Evolutionary conservation across 2,888 invertebrate species (phyloP), one percentile per base, ranked within the genome.

Genomic region (Adela reaumurella): DNA sequence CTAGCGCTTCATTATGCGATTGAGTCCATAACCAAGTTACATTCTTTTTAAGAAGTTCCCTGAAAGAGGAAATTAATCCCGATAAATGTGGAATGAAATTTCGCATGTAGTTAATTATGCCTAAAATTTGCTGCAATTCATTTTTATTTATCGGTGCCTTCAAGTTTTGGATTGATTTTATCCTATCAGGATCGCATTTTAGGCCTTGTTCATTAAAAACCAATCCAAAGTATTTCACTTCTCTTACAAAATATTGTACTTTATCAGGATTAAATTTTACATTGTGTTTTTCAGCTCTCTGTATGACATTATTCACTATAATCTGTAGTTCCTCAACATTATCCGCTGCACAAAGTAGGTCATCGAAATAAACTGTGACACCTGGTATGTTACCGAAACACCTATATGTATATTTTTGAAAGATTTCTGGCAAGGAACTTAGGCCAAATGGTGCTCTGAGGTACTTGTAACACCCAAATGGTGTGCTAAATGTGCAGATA

Each of bases 321-420:
- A 47, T 19, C 43, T 52, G 46, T 45, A 53, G 52, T 45, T 53
- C 49, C 28, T 47, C 35, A 45, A 53, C 45, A 48, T 49, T 44
- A 24, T 50, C 45, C n/a, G 46, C 50, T 17, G 49, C 42, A 16
- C 53, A 45, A 35, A 56, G 20, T n/a, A 57, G 49, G 43, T 57
- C 54, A 46, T 57, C 57, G 48, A 56, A 52, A 53, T 58, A 57
- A 28, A 57, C 50, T 2, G 46, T 46, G 17, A 57, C 50, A 44
- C 51, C 53, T n/a, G 51, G 43, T 42, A 58, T 56, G 50, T 56
- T 48, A 6, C 48, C 53, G 51, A 58, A 59, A 18, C 49, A 51
- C 47, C 55, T 47, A 18, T 43, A 41, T 45, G 51, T 58, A 18
- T 50, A 43, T 28, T 51, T 49, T 17, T 54, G 53, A 53, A 59